Evolutionary conservation across 2,797 vertebrate species (phyloP).

Genomic region (Lutjanus campechanus): DNA sequence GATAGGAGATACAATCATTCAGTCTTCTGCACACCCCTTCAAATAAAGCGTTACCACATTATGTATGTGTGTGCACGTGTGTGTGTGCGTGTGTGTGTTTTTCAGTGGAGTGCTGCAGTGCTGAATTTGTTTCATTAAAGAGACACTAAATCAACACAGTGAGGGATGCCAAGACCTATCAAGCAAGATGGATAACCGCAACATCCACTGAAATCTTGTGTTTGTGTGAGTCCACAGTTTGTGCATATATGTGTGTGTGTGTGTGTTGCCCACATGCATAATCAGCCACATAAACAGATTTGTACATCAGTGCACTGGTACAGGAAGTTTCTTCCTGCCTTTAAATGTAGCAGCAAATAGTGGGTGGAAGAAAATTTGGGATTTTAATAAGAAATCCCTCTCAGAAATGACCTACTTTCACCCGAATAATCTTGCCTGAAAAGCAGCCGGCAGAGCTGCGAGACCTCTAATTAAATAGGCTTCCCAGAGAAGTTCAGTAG

Average conservation of each 20-base stretch:
- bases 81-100: background rate
- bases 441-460: constrained; percentile 65
- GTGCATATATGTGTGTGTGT: constrained; percentile 23
- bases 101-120: constrained; percentile 57
- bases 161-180: constrained; percentile 66
- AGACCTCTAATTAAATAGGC: constrained; percentile 72
- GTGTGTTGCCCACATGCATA: constrained; percentile 53
- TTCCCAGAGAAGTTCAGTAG: constrained; percentile 57
- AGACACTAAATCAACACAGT: constrained; percentile 77
- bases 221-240: constrained; percentile 45
- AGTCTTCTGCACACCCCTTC: too few species aligned
- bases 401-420: constrained; percentile 79
- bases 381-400: constrained; percentile 68
- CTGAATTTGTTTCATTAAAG: constrained; percentile 80
- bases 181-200: constrained; percentile 70
- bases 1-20: too few species aligned
- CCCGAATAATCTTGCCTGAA: constrained; percentile 69
- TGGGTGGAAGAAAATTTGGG: constrained; percentile 67
- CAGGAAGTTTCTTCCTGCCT: constrained; percentile 55
- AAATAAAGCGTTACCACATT: too few species aligned
- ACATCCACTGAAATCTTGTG: constrained; percentile 52
- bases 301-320: constrained; percentile 64
- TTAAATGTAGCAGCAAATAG: constrained; percentile 72
- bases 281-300: constrained; percentile 62
- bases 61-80: background rate